These are phyloP conservation scores for Tetramorium simillimum DNA, from an alignment of 1,140 invertebrate genomes.

Conservation along the genomic window DNA sequence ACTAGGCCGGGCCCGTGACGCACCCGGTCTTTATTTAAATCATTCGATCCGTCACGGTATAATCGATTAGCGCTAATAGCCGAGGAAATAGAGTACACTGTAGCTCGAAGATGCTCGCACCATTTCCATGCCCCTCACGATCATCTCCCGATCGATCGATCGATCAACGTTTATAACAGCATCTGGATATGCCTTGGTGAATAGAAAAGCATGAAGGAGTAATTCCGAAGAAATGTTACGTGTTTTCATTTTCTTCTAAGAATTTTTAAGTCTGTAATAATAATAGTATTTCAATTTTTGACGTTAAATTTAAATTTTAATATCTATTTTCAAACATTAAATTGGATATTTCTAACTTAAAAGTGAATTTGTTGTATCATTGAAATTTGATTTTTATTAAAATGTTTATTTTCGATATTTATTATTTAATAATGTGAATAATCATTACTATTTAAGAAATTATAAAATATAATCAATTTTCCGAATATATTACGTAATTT, in stretches of 20 bases:
- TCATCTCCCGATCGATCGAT: not conserved
- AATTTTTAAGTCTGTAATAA: constrained; percentile 4
- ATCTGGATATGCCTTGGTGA: not conserved
- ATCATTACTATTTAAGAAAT: not conserved
- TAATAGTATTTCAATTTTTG: not conserved
- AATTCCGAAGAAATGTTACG: not conserved
- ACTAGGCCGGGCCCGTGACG: constrained; percentile 66
- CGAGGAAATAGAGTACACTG: constrained; percentile 64
- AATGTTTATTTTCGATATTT: not conserved
- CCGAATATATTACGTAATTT: not conserved
- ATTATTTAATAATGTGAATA: not conserved
- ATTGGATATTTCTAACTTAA: not conserved
- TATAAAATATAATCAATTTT: not conserved
- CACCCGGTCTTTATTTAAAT: constrained; percentile 79
- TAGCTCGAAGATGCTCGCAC: constrained; percentile 40
- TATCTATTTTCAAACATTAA: not conserved
- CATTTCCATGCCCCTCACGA: constrained; percentile 33
- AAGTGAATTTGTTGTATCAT: not conserved
- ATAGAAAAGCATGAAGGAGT: not conserved
- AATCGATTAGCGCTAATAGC: constrained; percentile 78
- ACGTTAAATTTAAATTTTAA: not conserved
- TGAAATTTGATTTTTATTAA: constrained; percentile 13
- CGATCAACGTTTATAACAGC: not conserved
- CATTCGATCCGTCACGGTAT: constrained; percentile 76
- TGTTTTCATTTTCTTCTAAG: not conserved